phyloP scores from a whole-genome alignment of 2,888 invertebrate species.

The Leptinotarsa haldemani region DNA sequence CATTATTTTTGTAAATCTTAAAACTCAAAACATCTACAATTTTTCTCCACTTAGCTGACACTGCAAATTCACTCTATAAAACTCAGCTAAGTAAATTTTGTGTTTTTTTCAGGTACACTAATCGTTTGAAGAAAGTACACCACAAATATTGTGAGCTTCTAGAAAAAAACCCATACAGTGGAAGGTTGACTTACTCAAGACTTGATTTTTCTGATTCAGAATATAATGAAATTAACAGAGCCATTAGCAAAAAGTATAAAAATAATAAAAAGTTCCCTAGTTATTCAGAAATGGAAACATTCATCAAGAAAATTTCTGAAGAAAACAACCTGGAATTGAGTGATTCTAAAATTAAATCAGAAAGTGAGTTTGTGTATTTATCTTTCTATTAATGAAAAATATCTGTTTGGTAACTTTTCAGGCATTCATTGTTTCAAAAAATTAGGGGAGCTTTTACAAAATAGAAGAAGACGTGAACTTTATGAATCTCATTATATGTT shows the following conservation, averaged over 20 bases:
- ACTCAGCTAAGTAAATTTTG: not conserved
- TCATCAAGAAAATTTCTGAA: conserved; percentile 52
- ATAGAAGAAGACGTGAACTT: conserved; percentile 56
- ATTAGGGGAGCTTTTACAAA: conserved; percentile 58
- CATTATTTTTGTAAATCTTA: too few relatives aligned
- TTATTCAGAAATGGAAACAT: conserved; percentile 57
- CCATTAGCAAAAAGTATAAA: conserved; percentile 57
- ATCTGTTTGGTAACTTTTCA: conserved; percentile 34
- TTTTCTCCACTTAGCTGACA: too few relatives aligned
- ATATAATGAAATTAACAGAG: conserved; percentile 55
- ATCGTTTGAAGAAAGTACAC: conserved; percentile 53
- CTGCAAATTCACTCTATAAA: too few relatives aligned
- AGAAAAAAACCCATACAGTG: conserved; percentile 56
- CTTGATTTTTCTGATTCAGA: conserved; percentile 54
- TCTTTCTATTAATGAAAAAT: not conserved
- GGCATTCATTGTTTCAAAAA: conserved; percentile 57
- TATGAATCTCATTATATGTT: conserved; percentile 55
- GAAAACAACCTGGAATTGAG: conserved; percentile 51
- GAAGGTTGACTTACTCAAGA: conserved; percentile 53
- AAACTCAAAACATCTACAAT: too few relatives aligned
- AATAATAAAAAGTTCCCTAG: conserved; percentile 57
- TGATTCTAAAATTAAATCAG: conserved; percentile 52
- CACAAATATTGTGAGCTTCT: conserved; percentile 54
- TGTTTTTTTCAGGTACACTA: conserved; percentile 45
- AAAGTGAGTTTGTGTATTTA: conserved; percentile 47